These are phyloP conservation scores for Meriones unguiculatus DNA, from an alignment of 2,113 vertebrate species.

Conservation along the genomic window DNA sequence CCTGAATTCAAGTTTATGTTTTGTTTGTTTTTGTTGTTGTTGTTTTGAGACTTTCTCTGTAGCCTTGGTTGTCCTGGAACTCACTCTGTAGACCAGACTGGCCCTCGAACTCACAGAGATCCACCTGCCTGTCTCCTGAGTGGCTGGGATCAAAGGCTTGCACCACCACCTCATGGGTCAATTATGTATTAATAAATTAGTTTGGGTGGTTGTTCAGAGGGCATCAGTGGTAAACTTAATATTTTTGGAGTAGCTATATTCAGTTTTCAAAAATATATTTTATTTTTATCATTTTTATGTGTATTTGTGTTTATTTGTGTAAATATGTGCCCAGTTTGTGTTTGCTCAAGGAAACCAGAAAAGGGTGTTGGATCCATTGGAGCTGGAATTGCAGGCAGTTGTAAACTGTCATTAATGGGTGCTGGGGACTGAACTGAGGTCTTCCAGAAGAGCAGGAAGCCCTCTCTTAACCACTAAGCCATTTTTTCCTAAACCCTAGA, in stretches of 20 bases:
- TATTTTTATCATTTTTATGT: neutral
- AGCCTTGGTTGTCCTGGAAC: too few relatives aligned
- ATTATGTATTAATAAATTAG: neutral
- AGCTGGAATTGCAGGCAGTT: neutral
- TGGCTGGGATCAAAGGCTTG: too few relatives aligned
- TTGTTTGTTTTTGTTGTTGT: too few relatives aligned
- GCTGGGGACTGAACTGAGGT: neutral
- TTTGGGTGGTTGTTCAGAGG: neutral
- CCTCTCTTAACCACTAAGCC: neutral
- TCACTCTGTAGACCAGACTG: too few relatives aligned
- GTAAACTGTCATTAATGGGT: neutral
- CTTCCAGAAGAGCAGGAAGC: neutral
- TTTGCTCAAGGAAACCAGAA: neutral
- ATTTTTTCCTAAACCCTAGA: neutral
- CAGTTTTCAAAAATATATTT: neutral
- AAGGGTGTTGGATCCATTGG: neutral
- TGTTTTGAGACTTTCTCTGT: too few relatives aligned
- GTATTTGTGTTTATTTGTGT: neutral
- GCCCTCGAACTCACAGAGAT: too few relatives aligned
- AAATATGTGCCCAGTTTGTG: neutral
- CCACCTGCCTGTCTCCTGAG: too few relatives aligned
- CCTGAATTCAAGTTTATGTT: neutral
- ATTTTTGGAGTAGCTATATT: neutral
- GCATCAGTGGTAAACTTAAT: slow-evolving; percentile 21
- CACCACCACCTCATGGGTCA: too few relatives aligned